Evolutionary conservation across 2,113 vertebrate genomes (phyloP).

Genomic region (Crotalus viridis): DNA sequence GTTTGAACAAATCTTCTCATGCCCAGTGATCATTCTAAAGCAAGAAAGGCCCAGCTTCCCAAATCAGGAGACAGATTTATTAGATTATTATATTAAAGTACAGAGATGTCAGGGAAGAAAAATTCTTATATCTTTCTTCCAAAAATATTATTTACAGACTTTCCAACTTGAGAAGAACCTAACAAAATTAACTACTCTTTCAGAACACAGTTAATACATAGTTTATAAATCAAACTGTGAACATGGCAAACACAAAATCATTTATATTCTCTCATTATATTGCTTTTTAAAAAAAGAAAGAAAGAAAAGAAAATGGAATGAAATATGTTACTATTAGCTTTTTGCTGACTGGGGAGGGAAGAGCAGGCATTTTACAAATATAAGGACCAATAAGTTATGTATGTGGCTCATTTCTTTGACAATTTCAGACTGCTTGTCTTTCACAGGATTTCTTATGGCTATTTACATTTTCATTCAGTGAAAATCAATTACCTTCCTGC

Average conservation of each 20-base stretch:
- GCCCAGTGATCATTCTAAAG: conserved; percentile 49
- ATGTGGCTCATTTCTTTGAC: conserved; percentile 67
- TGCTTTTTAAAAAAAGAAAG: conserved; percentile 49
- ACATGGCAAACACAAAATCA: conserved; percentile 69
- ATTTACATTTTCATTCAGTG: conserved; percentile 86
- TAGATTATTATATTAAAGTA: conserved; percentile 48
- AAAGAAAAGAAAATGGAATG: conserved; percentile 61
- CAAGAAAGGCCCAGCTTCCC: conserved; percentile 32
- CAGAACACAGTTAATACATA: conserved; percentile 57
- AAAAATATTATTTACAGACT: conserved; percentile 55
- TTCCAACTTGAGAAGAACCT: conserved; percentile 59
- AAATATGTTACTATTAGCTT: conserved; percentile 63
- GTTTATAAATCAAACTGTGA: conserved; percentile 61
- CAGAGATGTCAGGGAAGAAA: conserved; percentile 49
- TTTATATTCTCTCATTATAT: conserved; percentile 65
- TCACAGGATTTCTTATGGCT: conserved; percentile 79
- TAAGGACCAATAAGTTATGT: conserved; percentile 69
- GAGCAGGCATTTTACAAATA: conserved; percentile 56
- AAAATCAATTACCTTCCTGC: conserved; percentile 89
- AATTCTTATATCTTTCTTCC: conserved; percentile 37
- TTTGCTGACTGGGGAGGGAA: conserved; percentile 50
- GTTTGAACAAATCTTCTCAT: conserved; percentile 47
- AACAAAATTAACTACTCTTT: conserved; percentile 58
- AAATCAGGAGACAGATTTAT: conserved; percentile 18
- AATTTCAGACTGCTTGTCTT: conserved; percentile 79